Evolutionary conservation across 1,140 invertebrate genomes (phyloP).

Genomic region (Pararge aegeria): DNA sequence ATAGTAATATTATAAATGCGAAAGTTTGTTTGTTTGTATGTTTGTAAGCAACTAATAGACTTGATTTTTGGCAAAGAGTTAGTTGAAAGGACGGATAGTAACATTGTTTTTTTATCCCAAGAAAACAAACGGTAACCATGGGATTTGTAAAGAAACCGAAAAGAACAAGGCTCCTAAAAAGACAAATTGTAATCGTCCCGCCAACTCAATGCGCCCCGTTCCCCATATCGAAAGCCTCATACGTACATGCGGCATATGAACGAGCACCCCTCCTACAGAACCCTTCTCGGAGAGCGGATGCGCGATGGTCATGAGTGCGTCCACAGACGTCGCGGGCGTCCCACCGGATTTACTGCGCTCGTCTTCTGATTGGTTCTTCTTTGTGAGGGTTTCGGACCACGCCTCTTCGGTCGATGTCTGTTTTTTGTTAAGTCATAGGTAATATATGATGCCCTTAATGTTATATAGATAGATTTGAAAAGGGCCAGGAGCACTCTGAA

Average conservation of each 20-base stretch:
- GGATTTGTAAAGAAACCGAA: too few species aligned
- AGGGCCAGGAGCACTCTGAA: too few species aligned
- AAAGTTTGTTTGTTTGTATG: too few species aligned
- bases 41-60: too few species aligned
- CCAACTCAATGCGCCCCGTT: neutral
- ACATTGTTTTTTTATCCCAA: too few species aligned
- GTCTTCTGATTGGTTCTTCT: conserved; percentile 44
- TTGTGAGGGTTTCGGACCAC: conserved; percentile 39
- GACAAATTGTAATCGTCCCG: neutral
- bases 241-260: conserved; percentile 94
- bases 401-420: conserved; percentile 36
- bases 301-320: conserved; percentile 83
- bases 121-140: too few species aligned
- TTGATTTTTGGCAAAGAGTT: too few species aligned
- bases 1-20: too few species aligned
- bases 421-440: neutral
- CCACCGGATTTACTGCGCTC: conserved; percentile 72
- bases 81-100: too few species aligned
- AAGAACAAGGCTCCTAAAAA: too few species aligned
- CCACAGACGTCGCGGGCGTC: conserved; percentile 38
- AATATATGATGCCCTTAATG: neutral
- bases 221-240: conserved; percentile 7
- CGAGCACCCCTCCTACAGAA: conserved; percentile 90
- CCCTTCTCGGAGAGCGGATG: conserved; percentile 81
- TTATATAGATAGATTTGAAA: neutral